Evolutionary conservation across 2,797 vertebrate species (phyloP).

Genomic region (Enteromius paludinosus): DNA sequence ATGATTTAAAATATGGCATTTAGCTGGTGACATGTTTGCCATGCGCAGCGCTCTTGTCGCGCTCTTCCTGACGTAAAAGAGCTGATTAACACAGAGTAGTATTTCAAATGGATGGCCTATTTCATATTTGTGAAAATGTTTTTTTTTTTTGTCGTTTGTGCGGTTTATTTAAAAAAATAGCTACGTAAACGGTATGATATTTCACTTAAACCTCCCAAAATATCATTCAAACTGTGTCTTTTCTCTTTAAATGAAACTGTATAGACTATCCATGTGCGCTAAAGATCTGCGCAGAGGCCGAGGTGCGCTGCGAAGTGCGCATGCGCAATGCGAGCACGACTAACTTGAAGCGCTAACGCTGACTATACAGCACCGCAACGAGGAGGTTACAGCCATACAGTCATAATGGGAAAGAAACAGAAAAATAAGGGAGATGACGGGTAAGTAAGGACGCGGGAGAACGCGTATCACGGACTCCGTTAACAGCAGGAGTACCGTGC

Average conservation of each 20-base stretch:
- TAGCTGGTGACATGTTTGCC: background rate
- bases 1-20: background rate
- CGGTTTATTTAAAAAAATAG: background rate
- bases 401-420: constrained; percentile 82
- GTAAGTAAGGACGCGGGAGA: constrained; percentile 58
- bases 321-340: constrained; percentile 51
- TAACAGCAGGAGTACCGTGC: background rate
- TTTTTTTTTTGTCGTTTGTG: background rate
- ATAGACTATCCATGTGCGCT: background rate
- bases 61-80: background rate
- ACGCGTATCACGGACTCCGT: background rate
- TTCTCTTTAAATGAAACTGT: background rate
- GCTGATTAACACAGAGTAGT: background rate
- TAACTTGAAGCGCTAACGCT: constrained; percentile 60
- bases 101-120: background rate
- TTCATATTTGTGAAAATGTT: too few species aligned
- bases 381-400: constrained; percentile 47
- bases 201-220: background rate
- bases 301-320: constrained; percentile 30
- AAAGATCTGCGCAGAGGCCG: background rate
- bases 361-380: constrained; percentile 51
- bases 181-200: background rate
- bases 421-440: constrained; percentile 81
- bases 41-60: background rate
- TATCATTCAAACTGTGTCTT: rapidly evolving